Base-by-base conservation (phyloP, 2,113 vertebrate genomes). In the Sardina pilchardus region DNA sequence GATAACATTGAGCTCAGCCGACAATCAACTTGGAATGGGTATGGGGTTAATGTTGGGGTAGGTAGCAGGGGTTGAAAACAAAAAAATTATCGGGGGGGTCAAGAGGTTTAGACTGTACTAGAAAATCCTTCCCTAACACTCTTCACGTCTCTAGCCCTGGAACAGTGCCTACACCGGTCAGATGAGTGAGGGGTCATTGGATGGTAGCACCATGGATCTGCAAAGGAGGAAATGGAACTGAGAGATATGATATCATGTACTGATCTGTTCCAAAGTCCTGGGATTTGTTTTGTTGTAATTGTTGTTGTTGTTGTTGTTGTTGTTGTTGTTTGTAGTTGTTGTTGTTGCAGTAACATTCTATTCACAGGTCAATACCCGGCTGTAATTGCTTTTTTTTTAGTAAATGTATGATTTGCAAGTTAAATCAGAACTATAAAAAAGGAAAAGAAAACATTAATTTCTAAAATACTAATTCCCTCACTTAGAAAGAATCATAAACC, bases 191-290 rank as follows among this genome's bases (percentile, higher is more conserved):
- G 96, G 96, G 96, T 96, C 94, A 96, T 96, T 96, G 96, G 96
- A 95, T 97, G 93, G 95, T 98, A 98, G 98, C 97, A 98, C 97
- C 97, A 97, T 97, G 95, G 94, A 96, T 96, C 95, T 95, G 95
- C 93, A 95, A 96, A 95, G 94, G 92, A 95, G 95, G 88, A 90
- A 87, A 90, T 89, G 95, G 95, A 97, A 96, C 96, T 95, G 95
- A 78, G 81, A 89, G 30, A 36, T 36, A 78, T 14, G 9, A 90
- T 92, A 91, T 94, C 93, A 95, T 96, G 96, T 96, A 96, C 94
- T 97, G 97, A 97, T 96, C 97, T 97, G 96, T 95, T 96, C 96
- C 95, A 95, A 95, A 96, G 95, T 97, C 95, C 96, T 95, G 93
- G 90, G 91, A 92, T 89, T 91, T 92, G n/a, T 78, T 36, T 78